These are phyloP conservation scores for Archaeoteleia sp. DNA, from an alignment of 2,888 invertebrate species.

Conservation along the genomic window DNA sequence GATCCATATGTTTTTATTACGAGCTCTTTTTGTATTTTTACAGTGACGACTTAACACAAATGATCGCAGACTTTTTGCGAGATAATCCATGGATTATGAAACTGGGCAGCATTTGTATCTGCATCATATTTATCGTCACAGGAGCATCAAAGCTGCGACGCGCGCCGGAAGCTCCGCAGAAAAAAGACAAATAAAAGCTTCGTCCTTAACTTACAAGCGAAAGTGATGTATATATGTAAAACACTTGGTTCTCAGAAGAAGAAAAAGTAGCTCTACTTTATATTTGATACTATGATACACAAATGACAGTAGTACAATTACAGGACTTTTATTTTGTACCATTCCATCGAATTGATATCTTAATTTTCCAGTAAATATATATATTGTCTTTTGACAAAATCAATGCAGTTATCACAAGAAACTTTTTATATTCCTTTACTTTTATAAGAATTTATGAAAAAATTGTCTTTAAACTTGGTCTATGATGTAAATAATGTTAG, in stretches of 20 bases:
- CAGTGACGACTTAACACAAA: conserved; percentile 79
- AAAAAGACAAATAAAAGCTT: conserved; percentile 63
- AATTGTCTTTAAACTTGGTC: too few relatives aligned
- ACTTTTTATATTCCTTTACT: too few relatives aligned
- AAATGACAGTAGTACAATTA: conserved; percentile 9
- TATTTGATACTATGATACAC: conserved; percentile 50
- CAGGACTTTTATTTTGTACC: too few relatives aligned
- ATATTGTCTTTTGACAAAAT: too few relatives aligned
- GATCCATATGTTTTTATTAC: background rate
- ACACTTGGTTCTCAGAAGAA: conserved; percentile 32
- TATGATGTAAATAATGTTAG: too few relatives aligned
- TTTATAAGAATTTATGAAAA: too few relatives aligned
- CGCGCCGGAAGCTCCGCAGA: conserved; percentile 66
- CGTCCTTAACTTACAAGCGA: conserved; percentile 3
- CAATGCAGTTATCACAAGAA: too few relatives aligned
- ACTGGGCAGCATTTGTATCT: conserved; percentile 75
- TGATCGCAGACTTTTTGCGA: conserved; percentile 77
- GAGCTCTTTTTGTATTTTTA: conserved; percentile 62
- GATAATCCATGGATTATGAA: conserved; percentile 78
- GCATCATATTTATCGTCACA: conserved; percentile 74
- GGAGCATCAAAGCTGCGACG: conserved; percentile 67
- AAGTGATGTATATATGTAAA: conserved; percentile 41
- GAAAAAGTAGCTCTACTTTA: conserved; percentile 13
- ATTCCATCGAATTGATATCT: too few relatives aligned
- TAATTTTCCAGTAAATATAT: too few relatives aligned